These are phyloP conservation scores for Myanophis thanlyinensis DNA, from an alignment of 2,113 vertebrate species.

Conservation along the genomic window DNA sequence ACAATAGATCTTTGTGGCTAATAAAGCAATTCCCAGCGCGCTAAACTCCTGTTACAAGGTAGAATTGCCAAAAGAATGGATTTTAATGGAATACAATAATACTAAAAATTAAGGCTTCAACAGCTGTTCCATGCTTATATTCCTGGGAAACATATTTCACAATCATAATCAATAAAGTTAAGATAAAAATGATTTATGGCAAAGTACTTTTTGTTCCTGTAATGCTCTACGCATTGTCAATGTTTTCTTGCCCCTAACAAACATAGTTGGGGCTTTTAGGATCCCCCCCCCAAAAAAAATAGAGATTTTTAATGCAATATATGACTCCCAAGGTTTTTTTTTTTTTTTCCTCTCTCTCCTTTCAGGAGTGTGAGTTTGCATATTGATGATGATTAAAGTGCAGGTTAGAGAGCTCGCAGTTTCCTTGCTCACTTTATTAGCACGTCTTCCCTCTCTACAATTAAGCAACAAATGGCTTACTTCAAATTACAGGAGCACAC, in stretches of 20 bases:
- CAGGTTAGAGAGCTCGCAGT: neutral
- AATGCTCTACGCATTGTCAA: neutral
- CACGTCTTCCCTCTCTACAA: neutral
- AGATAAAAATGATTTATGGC: slow-evolving; percentile 29
- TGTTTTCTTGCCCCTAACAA: neutral
- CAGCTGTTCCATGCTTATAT: slow-evolving; percentile 27
- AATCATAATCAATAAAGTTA: slow-evolving; percentile 39
- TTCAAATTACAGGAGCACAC: neutral
- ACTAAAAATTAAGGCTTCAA: slow-evolving; percentile 20
- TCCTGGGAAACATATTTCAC: slow-evolving; percentile 26
- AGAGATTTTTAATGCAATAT: slow-evolving; percentile 1
- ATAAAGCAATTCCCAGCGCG: slow-evolving; percentile 10
- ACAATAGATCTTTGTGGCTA: neutral
- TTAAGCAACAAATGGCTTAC: neutral
- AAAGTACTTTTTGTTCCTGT: neutral
- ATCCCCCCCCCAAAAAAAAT: neutral
- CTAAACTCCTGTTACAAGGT: slow-evolving; percentile 3
- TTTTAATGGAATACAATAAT: slow-evolving; percentile 36
- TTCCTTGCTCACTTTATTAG: neutral
- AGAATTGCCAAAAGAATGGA: slow-evolving; percentile 2
- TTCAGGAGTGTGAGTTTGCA: neutral
- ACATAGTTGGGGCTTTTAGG: neutral
- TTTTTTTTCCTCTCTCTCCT: neutral
- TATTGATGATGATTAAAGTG: neutral
- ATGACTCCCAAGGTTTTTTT: neutral